phyloP scores from a whole-genome alignment of 2,797 vertebrate genomes.

The Heliangelus exortis region DNA sequence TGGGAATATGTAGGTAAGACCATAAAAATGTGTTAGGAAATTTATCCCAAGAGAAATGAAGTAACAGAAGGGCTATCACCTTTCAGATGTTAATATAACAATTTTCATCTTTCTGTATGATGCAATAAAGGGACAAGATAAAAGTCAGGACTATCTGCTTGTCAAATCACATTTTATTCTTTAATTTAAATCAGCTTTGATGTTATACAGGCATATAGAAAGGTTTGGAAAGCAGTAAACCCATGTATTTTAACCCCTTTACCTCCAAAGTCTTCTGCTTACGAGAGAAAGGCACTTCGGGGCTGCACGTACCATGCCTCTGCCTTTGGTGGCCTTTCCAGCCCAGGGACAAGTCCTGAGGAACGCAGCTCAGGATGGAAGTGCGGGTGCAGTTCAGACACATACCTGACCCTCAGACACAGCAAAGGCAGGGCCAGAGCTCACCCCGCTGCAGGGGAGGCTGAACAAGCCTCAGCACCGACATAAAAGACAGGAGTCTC shows the following conservation, averaged over 20 bases:
- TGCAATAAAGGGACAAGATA: background rate
- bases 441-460: background rate
- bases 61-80: background rate
- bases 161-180: background rate
- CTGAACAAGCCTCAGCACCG: fast-evolving
- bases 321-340: background rate
- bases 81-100: background rate
- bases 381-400: background rate
- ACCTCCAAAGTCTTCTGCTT: background rate
- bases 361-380: background rate
- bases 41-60: background rate
- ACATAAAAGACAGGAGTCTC: background rate
- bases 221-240: background rate
- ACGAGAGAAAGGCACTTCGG: background rate
- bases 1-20: background rate
- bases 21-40: background rate
- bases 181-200: background rate
- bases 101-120: background rate
- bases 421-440: background rate
- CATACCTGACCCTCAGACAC: background rate
- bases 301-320: fast-evolving
- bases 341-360: background rate
- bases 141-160: background rate
- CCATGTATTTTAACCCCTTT: background rate
- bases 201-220: background rate